Percentiles rank a stretch among this genome's conserved stretches.
phyloP scores from a whole-genome alignment of 2,888 invertebrate species.

The Punctoribates punctum region DNA sequence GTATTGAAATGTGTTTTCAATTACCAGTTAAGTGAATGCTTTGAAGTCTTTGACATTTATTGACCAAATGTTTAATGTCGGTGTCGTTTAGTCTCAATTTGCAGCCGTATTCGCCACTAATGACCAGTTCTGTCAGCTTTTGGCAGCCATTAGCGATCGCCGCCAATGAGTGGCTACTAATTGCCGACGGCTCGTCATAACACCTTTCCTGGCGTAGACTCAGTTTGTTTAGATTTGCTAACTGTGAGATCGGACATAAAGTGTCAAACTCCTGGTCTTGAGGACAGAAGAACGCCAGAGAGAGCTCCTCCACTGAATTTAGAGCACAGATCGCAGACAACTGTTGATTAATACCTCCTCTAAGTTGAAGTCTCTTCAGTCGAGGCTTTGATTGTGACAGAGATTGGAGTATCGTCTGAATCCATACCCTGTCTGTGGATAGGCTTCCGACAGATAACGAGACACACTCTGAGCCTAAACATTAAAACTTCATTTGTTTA shows the following conservation, averaged over 20 bases:
- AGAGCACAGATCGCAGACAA: neutral
- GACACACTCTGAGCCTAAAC: neutral
- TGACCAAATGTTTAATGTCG: neutral
- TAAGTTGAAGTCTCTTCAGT: constrained; percentile 14
- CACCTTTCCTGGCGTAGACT: constrained; percentile 33
- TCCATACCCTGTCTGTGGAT: constrained; percentile 13
- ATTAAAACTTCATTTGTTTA: neutral
- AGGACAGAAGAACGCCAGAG: constrained; percentile 17
- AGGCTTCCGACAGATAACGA: constrained; percentile 33
- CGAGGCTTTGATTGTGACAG: neutral
- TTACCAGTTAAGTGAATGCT: neutral
- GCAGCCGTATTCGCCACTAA: constrained; percentile 37
- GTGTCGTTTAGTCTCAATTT: constrained; percentile 18
- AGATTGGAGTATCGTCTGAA: neutral
- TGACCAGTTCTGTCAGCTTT: neutral
- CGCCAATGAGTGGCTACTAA: neutral
- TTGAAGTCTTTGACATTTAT: neutral
- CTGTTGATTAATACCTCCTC: constrained; percentile 1
- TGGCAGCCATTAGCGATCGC: constrained; percentile 18
- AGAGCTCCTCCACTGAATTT: neutral
- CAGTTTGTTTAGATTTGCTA: neutral
- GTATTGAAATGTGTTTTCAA: neutral
- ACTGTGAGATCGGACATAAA: neutral
- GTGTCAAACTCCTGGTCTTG: neutral
- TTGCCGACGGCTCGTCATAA: constrained; percentile 28